Percentiles rank a stretch among this genome's conserved stretches.
Conservation (phyloP, 2,888 invertebrate species). For the Dendrolimus houi region DNA sequence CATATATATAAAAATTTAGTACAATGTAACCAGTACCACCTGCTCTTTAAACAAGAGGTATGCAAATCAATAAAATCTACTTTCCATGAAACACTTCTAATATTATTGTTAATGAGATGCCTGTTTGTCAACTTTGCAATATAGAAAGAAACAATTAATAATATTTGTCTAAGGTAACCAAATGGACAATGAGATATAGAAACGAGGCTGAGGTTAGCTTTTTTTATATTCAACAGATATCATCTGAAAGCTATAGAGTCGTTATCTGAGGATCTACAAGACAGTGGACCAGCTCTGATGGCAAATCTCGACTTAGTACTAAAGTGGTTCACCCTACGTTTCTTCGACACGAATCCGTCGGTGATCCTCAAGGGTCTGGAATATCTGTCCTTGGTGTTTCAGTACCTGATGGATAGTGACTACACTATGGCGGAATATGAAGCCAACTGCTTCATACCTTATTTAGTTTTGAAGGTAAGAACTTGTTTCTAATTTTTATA, state of each 20-base stretch:
- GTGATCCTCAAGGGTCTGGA: constrained; percentile 97
- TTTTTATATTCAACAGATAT: constrained; percentile 77
- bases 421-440: constrained; percentile 94
- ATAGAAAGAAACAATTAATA: too few relatives aligned
- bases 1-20: too few relatives aligned
- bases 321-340: constrained; percentile 96
- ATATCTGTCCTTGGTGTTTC: constrained; percentile 90
- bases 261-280: constrained; percentile 87
- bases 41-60: too few relatives aligned
- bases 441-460: constrained; percentile 95
- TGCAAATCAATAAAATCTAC: too few relatives aligned
- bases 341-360: constrained; percentile 99
- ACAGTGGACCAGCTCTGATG: constrained; percentile 87
- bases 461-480: constrained; percentile 91
- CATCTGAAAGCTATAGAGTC: constrained; percentile 97
- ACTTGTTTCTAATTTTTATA: too few relatives aligned
- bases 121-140: too few relatives aligned
- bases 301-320: constrained; percentile 95
- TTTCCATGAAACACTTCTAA: too few relatives aligned
- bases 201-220: neutral
- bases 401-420: constrained; percentile 84
- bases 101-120: too few relatives aligned
- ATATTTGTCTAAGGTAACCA: too few relatives aligned
- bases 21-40: too few relatives aligned
- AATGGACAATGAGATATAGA: neutral